phyloP scores from a whole-genome alignment of 2,797 vertebrate genomes.

The Pseudocheirus occidentalis region DNA sequence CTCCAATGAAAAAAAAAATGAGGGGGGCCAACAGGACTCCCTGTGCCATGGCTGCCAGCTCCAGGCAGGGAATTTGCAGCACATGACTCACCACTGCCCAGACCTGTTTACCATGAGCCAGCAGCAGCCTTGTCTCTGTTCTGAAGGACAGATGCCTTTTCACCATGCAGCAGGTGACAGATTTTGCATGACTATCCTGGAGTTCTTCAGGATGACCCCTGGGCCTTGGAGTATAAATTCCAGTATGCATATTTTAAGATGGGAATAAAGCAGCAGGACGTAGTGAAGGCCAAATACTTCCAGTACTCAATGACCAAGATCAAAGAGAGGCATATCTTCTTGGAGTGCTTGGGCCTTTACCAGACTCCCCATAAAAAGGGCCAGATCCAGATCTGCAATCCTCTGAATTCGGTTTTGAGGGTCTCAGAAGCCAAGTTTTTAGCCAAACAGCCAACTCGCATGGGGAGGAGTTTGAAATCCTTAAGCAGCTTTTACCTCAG shows the following conservation, averaged over 20 bases:
- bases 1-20: too few species aligned
- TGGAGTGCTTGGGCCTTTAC: conserved; percentile 93
- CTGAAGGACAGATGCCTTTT: conserved; percentile 92
- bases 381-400: conserved; percentile 89
- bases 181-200: conserved; percentile 87
- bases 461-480: conserved; percentile 90
- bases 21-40: too few species aligned
- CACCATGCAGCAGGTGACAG: conserved; percentile 87
- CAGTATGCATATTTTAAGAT: conserved; percentile 98
- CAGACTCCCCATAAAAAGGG: conserved; percentile 93
- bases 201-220: conserved; percentile 85
- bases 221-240: conserved; percentile 90
- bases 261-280: conserved; percentile 91
- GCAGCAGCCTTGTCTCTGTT: conserved; percentile 80
- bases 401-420: conserved; percentile 88
- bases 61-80: conserved; percentile 87
- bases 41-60: too few species aligned
- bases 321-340: conserved; percentile 89
- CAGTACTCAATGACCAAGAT: conserved; percentile 86
- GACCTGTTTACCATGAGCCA: conserved; percentile 86
- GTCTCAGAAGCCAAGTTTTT: conserved; percentile 87
- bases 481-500: conserved; percentile 89
- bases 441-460: conserved; percentile 85
- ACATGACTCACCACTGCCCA: conserved; percentile 86
- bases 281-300: conserved; percentile 89